These are phyloP conservation scores for Eulemur rubriventer DNA, from an alignment of 2,797 vertebrate species.

Conservation along the genomic window DNA sequence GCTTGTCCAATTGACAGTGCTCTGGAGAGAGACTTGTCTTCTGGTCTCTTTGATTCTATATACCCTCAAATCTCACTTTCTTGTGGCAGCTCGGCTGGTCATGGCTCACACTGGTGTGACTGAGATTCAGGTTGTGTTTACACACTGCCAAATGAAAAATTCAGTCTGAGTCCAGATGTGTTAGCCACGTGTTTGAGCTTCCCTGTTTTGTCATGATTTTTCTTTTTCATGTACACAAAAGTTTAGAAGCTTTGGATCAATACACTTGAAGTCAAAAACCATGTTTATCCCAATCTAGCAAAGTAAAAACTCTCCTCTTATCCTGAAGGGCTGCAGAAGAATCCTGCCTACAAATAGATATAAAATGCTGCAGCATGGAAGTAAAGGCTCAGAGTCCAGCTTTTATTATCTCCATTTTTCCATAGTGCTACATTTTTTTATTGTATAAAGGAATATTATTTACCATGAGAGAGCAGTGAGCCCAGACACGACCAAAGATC, in stretches of 20 bases:
- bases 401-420: background rate
- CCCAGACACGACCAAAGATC: background rate
- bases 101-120: background rate
- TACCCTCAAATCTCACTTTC: background rate
- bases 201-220: background rate
- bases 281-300: background rate
- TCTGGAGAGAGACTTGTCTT: background rate
- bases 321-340: background rate
- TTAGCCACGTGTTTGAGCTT: background rate
- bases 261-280: background rate
- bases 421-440: background rate
- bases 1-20: background rate
- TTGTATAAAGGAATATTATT: background rate
- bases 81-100: background rate
- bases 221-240: background rate
- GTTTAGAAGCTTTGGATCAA: background rate
- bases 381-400: background rate
- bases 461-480: background rate
- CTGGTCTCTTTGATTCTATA: background rate
- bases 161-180: background rate
- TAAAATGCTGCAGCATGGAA: background rate
- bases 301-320: background rate
- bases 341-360: background rate
- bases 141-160: background rate
- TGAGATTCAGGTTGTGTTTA: background rate